Percentiles rank a stretch among this genome's conserved stretches.
phyloP scores from a whole-genome alignment of 2,797 vertebrate species.

The Aythya fuligula region DNA sequence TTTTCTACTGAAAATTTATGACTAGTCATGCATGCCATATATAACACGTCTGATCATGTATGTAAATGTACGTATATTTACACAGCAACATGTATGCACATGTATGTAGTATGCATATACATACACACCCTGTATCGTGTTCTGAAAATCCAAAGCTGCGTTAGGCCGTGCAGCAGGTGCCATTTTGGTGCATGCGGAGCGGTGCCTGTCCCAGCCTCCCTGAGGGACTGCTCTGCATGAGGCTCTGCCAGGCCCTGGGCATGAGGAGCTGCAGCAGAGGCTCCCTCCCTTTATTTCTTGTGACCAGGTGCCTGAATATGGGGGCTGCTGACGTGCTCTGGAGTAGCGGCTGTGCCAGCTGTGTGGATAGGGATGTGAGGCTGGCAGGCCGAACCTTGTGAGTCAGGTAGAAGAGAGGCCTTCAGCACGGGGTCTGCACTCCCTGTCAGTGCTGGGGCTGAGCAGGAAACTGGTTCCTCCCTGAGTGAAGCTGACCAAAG shows the following conservation, averaged over 20 bases:
- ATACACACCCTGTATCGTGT: not conserved
- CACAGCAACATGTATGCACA: not conserved
- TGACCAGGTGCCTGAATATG: not conserved
- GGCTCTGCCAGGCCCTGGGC: not conserved
- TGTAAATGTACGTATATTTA: not conserved
- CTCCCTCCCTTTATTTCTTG: not conserved
- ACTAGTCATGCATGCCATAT: not conserved
- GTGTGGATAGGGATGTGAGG: not conserved
- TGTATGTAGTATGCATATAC: not conserved
- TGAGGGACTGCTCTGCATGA: accelerated
- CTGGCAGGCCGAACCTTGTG: not conserved
- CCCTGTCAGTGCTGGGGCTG: not conserved
- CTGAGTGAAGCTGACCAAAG: not conserved
- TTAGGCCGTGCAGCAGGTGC: not conserved
- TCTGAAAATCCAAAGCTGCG: not conserved
- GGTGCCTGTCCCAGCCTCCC: not conserved
- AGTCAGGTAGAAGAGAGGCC: not conserved
- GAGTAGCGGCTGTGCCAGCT: not conserved
- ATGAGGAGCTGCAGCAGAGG: not conserved
- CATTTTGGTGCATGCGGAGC: accelerated
- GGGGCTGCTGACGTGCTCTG: not conserved
- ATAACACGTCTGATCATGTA: not conserved
- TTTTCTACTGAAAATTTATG: not conserved
- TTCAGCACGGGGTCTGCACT: not conserved
- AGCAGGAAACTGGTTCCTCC: not conserved